Evolutionary conservation across 1,140 invertebrate genomes (phyloP).

Genomic region (Lethocerus indicus): DNA sequence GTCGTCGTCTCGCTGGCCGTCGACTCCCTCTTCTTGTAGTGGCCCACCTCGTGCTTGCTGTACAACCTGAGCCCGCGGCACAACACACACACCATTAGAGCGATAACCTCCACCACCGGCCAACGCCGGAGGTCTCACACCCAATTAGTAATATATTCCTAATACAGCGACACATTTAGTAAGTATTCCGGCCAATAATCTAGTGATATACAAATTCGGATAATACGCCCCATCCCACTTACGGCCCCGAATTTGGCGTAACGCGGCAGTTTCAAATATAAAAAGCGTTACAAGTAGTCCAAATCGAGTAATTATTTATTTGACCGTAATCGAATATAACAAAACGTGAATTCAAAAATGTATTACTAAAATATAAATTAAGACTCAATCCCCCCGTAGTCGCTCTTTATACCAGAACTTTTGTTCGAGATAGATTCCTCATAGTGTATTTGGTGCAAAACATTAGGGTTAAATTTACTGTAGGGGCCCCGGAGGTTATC

Average conservation of each 20-base stretch:
- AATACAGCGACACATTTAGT: background rate
- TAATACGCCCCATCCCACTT: background rate
- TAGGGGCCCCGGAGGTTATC: too few species aligned
- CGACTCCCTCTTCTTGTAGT: constrained; percentile 42
- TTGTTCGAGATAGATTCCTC: too few species aligned
- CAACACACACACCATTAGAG: background rate
- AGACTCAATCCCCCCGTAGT: too few species aligned
- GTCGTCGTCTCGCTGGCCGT: constrained; percentile 49
- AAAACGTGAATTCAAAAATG: too few species aligned
- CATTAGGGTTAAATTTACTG: too few species aligned
- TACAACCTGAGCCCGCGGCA: constrained; percentile 6
- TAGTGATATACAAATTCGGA: background rate
- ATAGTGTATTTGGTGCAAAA: too few species aligned
- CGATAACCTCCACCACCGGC: background rate
- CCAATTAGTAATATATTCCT: background rate
- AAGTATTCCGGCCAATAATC: background rate
- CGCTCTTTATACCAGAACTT: too few species aligned
- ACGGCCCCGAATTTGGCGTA: background rate
- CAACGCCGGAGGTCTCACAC: background rate
- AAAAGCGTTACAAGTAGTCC: too few species aligned
- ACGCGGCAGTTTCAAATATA: background rate
- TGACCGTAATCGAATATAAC: too few species aligned
- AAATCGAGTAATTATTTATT: too few species aligned
- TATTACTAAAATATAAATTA: too few species aligned
- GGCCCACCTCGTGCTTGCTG: constrained; percentile 7